Evolutionary conservation across 2,797 vertebrate species (phyloP), one percentile per base, ranked within the genome.

Genomic region (Poeciliopsis presidionis): DNA sequence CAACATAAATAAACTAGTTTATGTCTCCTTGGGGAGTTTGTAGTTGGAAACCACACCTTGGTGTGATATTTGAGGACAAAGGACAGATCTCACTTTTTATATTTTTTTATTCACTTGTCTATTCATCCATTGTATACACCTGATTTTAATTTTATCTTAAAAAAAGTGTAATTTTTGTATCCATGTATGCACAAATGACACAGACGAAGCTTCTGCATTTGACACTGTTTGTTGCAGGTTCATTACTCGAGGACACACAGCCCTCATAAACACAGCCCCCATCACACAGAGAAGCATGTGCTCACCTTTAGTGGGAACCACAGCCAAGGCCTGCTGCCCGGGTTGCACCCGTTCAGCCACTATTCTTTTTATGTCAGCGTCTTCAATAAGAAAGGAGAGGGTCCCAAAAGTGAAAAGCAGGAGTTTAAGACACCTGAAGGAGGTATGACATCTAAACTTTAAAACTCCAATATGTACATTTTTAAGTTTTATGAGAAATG

Each of bases 341-440:
- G 96, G 13, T 94, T 99, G 81, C 96, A 97, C 47, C 97, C 98
- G 1, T 97, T 94, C 88, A 99, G 97, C 81, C 89, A 93, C 86
- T 99, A 99, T 81, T 93, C 90, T 0, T 95, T 98, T 82, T 95
- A 97, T 2, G 95, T 99, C 70, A 95, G 95, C 74, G 98, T 96
- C 39, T 96, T 94, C 91, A 99, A 98, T 3, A 96, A 96, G 75
- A 98, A 96, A 89, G 97, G 98, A 46, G 98, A 99, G 79, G 98
- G 98, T 5, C 98, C 98, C 0, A 81, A 95, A 78, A 97, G 98
- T 87, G n/a, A 86, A 6, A 92, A 90, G 71, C 92, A 93, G 91
- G 84, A 92, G 79, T 98, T 99, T 91, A 93, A 94, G 76, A 99
- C 97, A 5, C 97, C 96, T 0, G 98, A 99, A 92, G 98, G 98